Base-by-base conservation (phyloP, 2,888 invertebrate genomes). In the Emmelina monodactyla region DNA sequence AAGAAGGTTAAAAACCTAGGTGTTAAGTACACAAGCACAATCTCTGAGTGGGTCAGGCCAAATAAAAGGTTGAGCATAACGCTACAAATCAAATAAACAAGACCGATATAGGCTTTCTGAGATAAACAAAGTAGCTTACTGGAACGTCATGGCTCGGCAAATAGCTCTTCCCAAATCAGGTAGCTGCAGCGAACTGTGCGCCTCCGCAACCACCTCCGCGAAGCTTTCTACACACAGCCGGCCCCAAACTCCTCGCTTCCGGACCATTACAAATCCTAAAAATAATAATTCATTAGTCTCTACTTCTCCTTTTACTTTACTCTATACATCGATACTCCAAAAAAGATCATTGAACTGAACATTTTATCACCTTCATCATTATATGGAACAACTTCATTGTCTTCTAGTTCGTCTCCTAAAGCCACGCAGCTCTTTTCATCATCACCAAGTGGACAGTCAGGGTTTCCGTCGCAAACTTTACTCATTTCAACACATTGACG, bases 391-490 rank as follows among this genome's bases (percentile, higher is more conserved):
- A 83, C 81, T 53, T 83, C 82, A 33, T 85, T 85, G 39, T 78
- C 68, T 37, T 80, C 71, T 28, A 82, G 51, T 43, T 80, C 73
- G 35, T 83, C 79, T 2, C 85, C 83, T 31, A 88, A 73, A 12
- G 85, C 85, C 4, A 88, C 88, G 48, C 91, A 91, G 44, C 87
- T 86, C 44, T 85, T 85, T 54, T 91, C 91, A 53, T 91, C 91
- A 49, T 90, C 89, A 1, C 88, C 88, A 16, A 83, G 75, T 0
- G 88, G 88, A 56, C 89, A 91, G 50, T 90, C 88, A 3, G 82
- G 81, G 14, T 72, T 62, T 0, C 89, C 89, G 51, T 91, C 88
- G 58, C 91, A 91, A 14, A 91, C 86, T 47, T 81, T 83, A 0
- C 58, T 62, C 53, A 78, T 79, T 28, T 87, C 83, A 11, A 91